Conservation (phyloP, 53 echinoderm and acorn worm genomes). For the Crossaster papposus region DNA sequence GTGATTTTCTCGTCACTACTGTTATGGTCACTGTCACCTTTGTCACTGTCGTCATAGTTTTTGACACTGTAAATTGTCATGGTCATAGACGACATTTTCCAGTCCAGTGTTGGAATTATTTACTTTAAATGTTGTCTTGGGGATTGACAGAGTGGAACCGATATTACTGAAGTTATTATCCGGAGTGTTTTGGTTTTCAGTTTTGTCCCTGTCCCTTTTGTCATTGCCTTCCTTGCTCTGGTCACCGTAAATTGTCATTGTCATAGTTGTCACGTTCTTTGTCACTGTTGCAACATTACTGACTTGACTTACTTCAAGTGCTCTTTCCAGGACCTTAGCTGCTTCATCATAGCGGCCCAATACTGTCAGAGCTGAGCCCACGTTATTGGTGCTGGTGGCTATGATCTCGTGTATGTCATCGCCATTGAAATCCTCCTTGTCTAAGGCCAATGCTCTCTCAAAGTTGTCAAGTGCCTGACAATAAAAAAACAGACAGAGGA, state of each 20-base stretch:
- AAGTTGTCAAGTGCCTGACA: constrained; percentile 72
- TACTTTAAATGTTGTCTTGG: too few relatives aligned
- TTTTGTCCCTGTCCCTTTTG: too few relatives aligned
- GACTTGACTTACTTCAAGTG: constrained; percentile 57
- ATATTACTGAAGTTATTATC: too few relatives aligned
- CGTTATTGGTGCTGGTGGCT: constrained; percentile 67
- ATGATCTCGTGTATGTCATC: constrained; percentile 58
- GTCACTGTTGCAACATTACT: not conserved
- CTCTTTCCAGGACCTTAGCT: constrained; percentile 56
- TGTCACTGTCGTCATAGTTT: too few relatives aligned
- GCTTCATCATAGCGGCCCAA: constrained; percentile 57
- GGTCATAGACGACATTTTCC: too few relatives aligned
- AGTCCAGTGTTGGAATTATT: too few relatives aligned
- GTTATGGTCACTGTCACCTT: too few relatives aligned
- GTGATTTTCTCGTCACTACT: too few relatives aligned
- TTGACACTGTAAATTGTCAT: too few relatives aligned
- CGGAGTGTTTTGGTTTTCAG: too few relatives aligned
- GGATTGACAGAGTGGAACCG: too few relatives aligned
- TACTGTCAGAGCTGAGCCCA: constrained; percentile 56
- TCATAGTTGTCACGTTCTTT: not conserved
- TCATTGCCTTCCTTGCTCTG: not conserved
- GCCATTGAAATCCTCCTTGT: constrained; percentile 36
- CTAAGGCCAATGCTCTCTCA: constrained; percentile 58
- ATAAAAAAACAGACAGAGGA: not conserved
- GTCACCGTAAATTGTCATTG: not conserved